Percentiles rank a stretch among this genome's conserved stretches.
phyloP scores from a whole-genome alignment of 1,140 invertebrate genomes.

The Hermetia illucens region DNA sequence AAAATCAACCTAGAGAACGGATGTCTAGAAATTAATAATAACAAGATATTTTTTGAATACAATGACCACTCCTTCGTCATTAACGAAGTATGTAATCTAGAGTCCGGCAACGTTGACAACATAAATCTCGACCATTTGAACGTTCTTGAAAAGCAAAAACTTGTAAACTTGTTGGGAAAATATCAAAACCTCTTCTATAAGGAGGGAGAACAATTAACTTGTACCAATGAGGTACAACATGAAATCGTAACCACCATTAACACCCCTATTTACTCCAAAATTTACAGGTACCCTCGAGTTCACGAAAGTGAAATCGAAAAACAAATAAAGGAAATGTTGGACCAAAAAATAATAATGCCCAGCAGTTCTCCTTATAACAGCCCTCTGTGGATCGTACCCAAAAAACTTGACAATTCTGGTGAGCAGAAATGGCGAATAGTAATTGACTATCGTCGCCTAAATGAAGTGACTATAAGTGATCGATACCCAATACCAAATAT shows the following conservation, averaged over 20 bases:
- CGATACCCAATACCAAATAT: conserved; percentile 37
- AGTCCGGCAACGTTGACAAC: too few species aligned
- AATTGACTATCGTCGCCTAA: conserved; percentile 25
- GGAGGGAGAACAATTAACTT: conserved; percentile 1
- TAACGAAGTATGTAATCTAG: too few species aligned
- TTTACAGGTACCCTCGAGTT: conserved; percentile 6
- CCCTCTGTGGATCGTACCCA: conserved; percentile 10
- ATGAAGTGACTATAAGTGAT: conserved; percentile 21
- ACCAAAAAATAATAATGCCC: conserved; percentile 6
- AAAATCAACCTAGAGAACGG: conserved; percentile 2
- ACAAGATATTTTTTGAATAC: conserved; percentile 2
- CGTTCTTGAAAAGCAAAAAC: conserved; percentile 2
- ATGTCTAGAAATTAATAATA: conserved; percentile 3
- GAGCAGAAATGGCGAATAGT: conserved; percentile 23
- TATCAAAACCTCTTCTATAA: conserved; percentile 1
- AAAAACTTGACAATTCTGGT: conserved; percentile 13
- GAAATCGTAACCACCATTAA: conserved; percentile 5
- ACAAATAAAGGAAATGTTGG: conserved; percentile 8
- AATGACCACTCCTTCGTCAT: too few species aligned
- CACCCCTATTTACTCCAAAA: conserved; percentile 4
- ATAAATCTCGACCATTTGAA: conserved; percentile 6
- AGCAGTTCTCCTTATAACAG: conserved; percentile 6
- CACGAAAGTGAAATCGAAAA: conserved; percentile 6
- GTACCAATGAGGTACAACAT: conserved; percentile 5
- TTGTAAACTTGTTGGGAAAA: conserved; percentile 1